phyloP scores from a whole-genome alignment of 2,888 invertebrate genomes.

The Galerucella pusilla region DNA sequence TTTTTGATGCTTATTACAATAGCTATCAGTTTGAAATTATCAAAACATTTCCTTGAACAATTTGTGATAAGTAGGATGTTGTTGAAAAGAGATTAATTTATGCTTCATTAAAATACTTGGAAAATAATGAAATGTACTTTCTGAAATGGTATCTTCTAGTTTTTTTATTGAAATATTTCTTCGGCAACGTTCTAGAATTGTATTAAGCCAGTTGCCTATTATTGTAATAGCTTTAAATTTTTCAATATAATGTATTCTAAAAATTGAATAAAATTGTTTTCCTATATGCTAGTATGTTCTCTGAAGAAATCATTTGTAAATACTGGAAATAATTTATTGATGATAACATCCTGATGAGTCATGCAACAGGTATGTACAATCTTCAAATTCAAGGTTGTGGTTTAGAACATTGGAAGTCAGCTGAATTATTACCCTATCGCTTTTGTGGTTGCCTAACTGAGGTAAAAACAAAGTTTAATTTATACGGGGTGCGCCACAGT shows the following conservation, averaged over 20 bases:
- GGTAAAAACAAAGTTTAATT: background rate
- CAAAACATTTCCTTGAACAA: slow-evolving; percentile 5
- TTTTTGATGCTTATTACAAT: background rate
- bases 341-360: slow-evolving; percentile 25
- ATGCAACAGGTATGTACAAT: slow-evolving; percentile 27
- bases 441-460: background rate
- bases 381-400: slow-evolving; percentile 20
- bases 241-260: slow-evolving; percentile 60
- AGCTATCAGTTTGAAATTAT: background rate
- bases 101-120: slow-evolving; percentile 1
- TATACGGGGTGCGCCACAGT: too few relatives aligned
- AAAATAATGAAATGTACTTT: slow-evolving; percentile 3
- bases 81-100: slow-evolving; percentile 9
- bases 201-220: slow-evolving; percentile 57
- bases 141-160: background rate
- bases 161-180: slow-evolving; percentile 39
- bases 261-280: slow-evolving; percentile 60
- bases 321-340: background rate
- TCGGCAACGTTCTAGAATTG: slow-evolving; percentile 51
- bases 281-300: slow-evolving; percentile 51
- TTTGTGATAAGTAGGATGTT: slow-evolving; percentile 6
- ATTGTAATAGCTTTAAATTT: slow-evolving; percentile 61
- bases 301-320: background rate
- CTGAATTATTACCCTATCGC: background rate
- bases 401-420: background rate